Evolutionary conservation across 2,113 vertebrate genomes (phyloP).

Genomic region (Dipodomys stephensi): DNA sequence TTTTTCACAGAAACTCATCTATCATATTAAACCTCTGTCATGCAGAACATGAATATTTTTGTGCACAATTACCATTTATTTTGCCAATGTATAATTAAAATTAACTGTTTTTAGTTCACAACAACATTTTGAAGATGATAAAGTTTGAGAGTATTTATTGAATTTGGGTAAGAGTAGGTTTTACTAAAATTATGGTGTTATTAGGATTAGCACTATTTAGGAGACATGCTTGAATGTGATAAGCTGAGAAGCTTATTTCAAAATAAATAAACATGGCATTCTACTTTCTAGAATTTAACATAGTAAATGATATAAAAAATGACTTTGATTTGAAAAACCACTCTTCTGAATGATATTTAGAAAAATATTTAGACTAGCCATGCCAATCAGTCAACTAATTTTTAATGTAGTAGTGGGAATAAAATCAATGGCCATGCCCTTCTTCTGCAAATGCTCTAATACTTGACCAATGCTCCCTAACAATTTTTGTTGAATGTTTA

Average conservation of each 20-base stretch:
- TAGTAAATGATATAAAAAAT: constrained; percentile 64
- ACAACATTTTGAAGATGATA: constrained; percentile 36
- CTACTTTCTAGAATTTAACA: constrained; percentile 42
- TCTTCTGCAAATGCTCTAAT: too few species aligned
- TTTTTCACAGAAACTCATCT: constrained; percentile 53
- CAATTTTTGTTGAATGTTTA: constrained; percentile 29
- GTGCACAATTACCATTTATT: constrained; percentile 35
- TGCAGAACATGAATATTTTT: constrained; percentile 40
- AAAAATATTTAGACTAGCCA: constrained; percentile 47
- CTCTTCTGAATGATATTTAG: constrained; percentile 45
- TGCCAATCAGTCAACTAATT: not conserved
- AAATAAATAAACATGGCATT: constrained; percentile 64
- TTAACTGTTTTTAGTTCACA: constrained; percentile 39
- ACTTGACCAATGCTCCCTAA: too few species aligned
- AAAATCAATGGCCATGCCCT: too few species aligned
- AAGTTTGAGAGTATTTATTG: not conserved
- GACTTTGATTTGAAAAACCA: constrained; percentile 54
- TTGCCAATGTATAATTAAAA: not conserved
- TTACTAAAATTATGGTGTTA: constrained; percentile 39
- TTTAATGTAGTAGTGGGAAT: too few species aligned
- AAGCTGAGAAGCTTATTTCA: constrained; percentile 48
- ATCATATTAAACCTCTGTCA: constrained; percentile 50
- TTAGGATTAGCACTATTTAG: constrained; percentile 31
- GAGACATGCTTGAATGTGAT: constrained; percentile 21
- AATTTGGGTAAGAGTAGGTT: not conserved